Conservation (phyloP, 2,797 vertebrate genomes). For the Anabas testudineus region DNA sequence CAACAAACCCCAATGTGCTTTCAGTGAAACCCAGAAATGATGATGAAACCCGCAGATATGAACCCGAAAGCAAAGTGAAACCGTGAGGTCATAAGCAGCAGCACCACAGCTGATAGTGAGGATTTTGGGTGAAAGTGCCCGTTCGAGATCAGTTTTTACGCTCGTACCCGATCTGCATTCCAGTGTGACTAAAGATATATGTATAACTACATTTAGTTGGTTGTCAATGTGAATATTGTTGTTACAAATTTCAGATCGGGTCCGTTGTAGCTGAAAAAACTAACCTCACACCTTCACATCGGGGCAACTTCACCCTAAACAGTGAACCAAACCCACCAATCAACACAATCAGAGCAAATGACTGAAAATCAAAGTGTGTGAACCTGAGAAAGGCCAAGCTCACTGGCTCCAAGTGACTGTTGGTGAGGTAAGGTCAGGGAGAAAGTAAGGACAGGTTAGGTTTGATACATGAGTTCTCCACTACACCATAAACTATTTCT, state of each 20-base stretch:
- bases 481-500: slow-evolving; percentile 7
- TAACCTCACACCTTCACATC: slow-evolving; percentile 18
- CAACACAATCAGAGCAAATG: slow-evolving; percentile 37
- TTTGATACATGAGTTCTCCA: slow-evolving; percentile 2
- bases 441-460: slow-evolving; percentile 72
- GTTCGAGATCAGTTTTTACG: slow-evolving; percentile 44
- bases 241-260: slow-evolving; percentile 34
- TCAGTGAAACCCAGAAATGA: slow-evolving; percentile 31
- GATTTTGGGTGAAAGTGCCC: slow-evolving; percentile 49
- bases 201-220: too few relatives aligned
- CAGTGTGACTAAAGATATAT: neutral
- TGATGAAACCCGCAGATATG: slow-evolving; percentile 23
- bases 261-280: slow-evolving; percentile 27
- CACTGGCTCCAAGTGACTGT: slow-evolving; percentile 70
- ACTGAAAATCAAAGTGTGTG: slow-evolving; percentile 53
- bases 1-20: slow-evolving; percentile 39
- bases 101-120: slow-evolving; percentile 45
- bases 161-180: slow-evolving; percentile 39
- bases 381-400: slow-evolving; percentile 68
- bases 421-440: slow-evolving; percentile 67
- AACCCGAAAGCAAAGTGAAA: slow-evolving; percentile 63
- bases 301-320: slow-evolving; percentile 46
- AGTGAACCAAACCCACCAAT: slow-evolving; percentile 42
- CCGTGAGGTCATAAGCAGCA: slow-evolving; percentile 56
- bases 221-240: neutral